A percentile compares a stretch with the other conserved stretches of the same genome.
These are phyloP conservation scores for Cyrtonyx montezumae DNA, from an alignment of 2,113 vertebrate genomes.

Conservation along the genomic window DNA sequence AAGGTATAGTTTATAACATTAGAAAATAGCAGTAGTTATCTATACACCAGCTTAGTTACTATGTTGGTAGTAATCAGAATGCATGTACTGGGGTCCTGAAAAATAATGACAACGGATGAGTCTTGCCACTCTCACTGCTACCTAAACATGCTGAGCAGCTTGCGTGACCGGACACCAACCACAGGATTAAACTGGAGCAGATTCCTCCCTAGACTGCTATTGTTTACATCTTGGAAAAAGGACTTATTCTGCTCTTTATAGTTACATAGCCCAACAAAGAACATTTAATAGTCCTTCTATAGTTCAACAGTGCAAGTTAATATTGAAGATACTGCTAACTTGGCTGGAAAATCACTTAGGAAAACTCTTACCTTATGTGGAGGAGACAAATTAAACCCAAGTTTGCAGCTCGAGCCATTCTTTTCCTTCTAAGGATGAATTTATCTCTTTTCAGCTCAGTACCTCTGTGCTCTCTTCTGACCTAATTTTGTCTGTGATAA, in stretches of 20 bases:
- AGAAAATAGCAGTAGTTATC: not conserved
- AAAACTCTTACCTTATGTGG: constrained; percentile 47
- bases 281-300: not conserved
- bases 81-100: not conserved
- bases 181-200: not conserved
- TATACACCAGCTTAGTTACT: not conserved
- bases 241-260: not conserved
- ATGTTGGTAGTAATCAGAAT: not conserved
- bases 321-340: not conserved
- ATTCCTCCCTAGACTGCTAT: not conserved
- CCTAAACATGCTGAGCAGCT: not conserved
- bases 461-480: constrained; percentile 58
- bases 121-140: not conserved
- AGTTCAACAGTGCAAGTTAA: not conserved
- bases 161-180: fast-evolving
- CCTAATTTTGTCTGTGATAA: constrained; percentile 69
- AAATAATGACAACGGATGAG: not conserved
- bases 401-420: not conserved
- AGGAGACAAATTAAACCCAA: constrained; percentile 36
- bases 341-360: constrained; percentile 7
- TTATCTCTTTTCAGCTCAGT: constrained; percentile 51
- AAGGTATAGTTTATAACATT: not conserved
- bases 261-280: not conserved
- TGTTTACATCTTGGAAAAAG: not conserved
- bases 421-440: constrained; percentile 40